phyloP scores from a whole-genome alignment of 2,888 invertebrate species.

The Drepanosiphum platanoidis region DNA sequence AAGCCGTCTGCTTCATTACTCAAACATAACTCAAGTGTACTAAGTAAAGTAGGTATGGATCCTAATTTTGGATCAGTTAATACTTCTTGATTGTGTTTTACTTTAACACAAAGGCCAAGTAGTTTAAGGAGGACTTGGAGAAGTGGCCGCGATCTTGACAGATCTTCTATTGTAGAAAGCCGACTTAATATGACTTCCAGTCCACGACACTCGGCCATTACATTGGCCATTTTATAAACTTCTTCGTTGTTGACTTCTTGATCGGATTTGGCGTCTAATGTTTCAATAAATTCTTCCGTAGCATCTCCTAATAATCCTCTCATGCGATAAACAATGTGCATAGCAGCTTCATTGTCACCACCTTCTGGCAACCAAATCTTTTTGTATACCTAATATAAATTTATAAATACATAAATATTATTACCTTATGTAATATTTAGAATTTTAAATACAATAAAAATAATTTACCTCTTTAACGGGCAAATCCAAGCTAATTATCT shows the following conservation, averaged over 20 bases:
- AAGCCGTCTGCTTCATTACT: slow-evolving; percentile 74
- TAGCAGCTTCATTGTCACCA: slow-evolving; percentile 89
- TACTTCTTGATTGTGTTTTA: slow-evolving; percentile 87
- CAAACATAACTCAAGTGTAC: slow-evolving; percentile 79
- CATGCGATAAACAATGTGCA: slow-evolving; percentile 98
- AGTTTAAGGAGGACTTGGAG: slow-evolving; percentile 90
- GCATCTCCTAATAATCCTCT: slow-evolving; percentile 96
- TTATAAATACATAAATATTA: not conserved
- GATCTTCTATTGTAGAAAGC: slow-evolving; percentile 74
- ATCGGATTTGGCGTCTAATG: slow-evolving; percentile 83
- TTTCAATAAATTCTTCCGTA: slow-evolving; percentile 98
- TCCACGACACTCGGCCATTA: slow-evolving; percentile 82
- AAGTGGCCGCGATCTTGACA: slow-evolving; percentile 82
- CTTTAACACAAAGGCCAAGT: slow-evolving; percentile 89
- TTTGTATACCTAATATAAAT: slow-evolving; percentile 73
- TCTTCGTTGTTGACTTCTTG: slow-evolving; percentile 94
- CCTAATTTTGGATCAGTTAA: slow-evolving; percentile 86
- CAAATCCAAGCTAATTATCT: slow-evolving; percentile 96
- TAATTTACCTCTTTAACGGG: slow-evolving; percentile 86
- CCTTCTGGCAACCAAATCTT: slow-evolving; percentile 85
- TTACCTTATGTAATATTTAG: not conserved
- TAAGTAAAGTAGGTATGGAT: slow-evolving; percentile 84
- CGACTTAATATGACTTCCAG: slow-evolving; percentile 83
- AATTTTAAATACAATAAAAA: slow-evolving; percentile 18
- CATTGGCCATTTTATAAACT: slow-evolving; percentile 89